Evolutionary conservation across 1,140 invertebrate genomes (phyloP), one percentile per base, ranked within the genome.

Genomic region (Drosophila parvula): DNA sequence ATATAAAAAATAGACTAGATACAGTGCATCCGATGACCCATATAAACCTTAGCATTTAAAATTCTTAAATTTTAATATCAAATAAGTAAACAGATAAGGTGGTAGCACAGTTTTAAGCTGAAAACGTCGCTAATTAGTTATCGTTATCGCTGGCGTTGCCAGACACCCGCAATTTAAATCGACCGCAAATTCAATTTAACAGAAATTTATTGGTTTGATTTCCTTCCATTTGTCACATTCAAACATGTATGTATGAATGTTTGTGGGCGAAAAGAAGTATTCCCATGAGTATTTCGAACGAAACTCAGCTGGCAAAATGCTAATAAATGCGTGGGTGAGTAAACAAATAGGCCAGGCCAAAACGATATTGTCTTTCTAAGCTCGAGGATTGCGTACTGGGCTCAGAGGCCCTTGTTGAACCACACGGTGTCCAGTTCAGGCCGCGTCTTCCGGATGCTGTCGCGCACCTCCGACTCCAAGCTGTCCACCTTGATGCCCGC

Each of bases 331-430:
- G 59, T 16, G 34, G 34, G 34, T 38, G 55, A 61, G 48, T 75
- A 47, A 79, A 69, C 80, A 78, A 80, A 45, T 77, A 79, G 75
- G 27, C 36, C 34, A 38, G 47, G 32, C 67, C 50, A 43, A 77
- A 77, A 64, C 47, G 43, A 55, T 81, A 83, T 89, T 89, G 84
- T 89, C 84, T 65, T 57, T 55, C 47, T 57, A 78, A 78, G 64
- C 56, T 70, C 62, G 16, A 63, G 36, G 30, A 27, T 45, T 34
- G 9, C 38, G 27, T 9, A 8, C 32, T 4, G 32, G 59, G 8
- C 28, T 93, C 93, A 95, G 22, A 95, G 92, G 16, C 94, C 94
- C 79, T 95, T 95, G 55, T 95, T 95, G 79, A 94, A 95, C 74
- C 93, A 94, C 0, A 95, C 93, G 16, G 92, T 92, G 38, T 91